Base-by-base conservation (phyloP, 2,797 vertebrate species). In the Loriculus beryllinus region DNA sequence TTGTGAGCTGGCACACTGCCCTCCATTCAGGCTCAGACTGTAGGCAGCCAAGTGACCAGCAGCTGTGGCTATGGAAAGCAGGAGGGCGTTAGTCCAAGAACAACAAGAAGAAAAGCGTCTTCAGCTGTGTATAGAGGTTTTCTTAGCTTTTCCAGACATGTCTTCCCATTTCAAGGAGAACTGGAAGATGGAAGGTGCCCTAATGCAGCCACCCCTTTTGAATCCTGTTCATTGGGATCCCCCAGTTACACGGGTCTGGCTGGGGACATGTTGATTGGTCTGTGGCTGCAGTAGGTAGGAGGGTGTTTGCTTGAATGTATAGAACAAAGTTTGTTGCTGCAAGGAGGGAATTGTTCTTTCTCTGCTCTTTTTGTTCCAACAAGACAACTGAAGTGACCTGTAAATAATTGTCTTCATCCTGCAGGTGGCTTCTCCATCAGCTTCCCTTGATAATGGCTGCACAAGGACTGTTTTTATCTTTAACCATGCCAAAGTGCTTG, bases 1-100 rank as follows among this genome's bases (percentile, higher is more conserved):
- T 93, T 62, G 31, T 93, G 82, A 95, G 76, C 82, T 95, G 96
- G 96, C 97, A 1, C 16, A 1, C 15, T 95, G 97, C 97, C 98
- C 92, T 90, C 92, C 96, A 97, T 97, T 97, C 97, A 97, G 88
- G 42, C 88, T 93, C 0, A 7, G 75, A 93, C 91, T 90, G 79
- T 79, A 43, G 57, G 95, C 97, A 97, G 97, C 97, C 97, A 97
- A 97, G 94, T 97, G 97, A 96, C 94, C 96, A 97, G 96, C 96
- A 95, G 95, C 96, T 95, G 95, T 91, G 97, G 88, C 96, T 96
- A 93, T 74, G 88, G 96, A 94, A 92, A 92, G 93, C 51, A 86
- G 70, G 47, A 93, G 88, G 95, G 80, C 35, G 0, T 67, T 93
- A 90, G 54, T 96, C 97, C 95, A 97, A 95, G 91, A 97, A 96